These are phyloP conservation scores for Hydrochoerus hydrochaeris DNA, from an alignment of 2,113 vertebrate species.

Conservation along the genomic window DNA sequence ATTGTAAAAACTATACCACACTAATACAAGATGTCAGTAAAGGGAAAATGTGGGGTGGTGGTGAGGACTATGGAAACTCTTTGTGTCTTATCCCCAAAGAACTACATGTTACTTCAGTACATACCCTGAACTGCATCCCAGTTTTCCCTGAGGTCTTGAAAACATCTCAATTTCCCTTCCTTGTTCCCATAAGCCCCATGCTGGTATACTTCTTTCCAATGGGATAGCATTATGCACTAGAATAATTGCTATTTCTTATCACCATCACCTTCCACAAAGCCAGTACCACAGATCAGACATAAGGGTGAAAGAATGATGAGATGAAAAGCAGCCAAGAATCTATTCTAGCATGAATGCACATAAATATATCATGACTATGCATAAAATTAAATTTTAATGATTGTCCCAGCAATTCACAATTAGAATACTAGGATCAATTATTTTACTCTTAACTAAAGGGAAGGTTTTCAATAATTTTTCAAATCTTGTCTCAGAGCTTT, in stretches of 20 bases:
- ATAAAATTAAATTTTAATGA: slow-evolving; percentile 38
- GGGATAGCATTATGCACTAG: not conserved
- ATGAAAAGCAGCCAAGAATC: not conserved
- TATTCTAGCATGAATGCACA: not conserved
- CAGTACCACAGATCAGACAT: not conserved
- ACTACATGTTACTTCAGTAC: not conserved
- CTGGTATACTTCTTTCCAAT: not conserved
- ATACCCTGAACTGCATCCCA: not conserved
- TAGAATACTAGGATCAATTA: not conserved
- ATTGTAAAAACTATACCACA: not conserved
- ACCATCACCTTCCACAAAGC: not conserved
- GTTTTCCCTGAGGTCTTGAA: not conserved
- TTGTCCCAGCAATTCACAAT: not conserved
- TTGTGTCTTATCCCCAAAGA: not conserved
- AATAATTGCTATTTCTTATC: not conserved
- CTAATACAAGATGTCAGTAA: not conserved
- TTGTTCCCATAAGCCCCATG: not conserved
- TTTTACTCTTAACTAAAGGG: not conserved
- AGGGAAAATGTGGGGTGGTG: not conserved
- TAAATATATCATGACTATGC: not conserved
- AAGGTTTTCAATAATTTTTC: not conserved
- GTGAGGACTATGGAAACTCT: not conserved
- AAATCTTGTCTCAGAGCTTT: not conserved
- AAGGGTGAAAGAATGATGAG: not conserved
- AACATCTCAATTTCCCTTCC: not conserved